Percentiles rank a stretch among this genome's conserved stretches.
These are phyloP conservation scores for Littorina saxatilis DNA, from an alignment of 1,140 invertebrate species.

Conservation along the genomic window DNA sequence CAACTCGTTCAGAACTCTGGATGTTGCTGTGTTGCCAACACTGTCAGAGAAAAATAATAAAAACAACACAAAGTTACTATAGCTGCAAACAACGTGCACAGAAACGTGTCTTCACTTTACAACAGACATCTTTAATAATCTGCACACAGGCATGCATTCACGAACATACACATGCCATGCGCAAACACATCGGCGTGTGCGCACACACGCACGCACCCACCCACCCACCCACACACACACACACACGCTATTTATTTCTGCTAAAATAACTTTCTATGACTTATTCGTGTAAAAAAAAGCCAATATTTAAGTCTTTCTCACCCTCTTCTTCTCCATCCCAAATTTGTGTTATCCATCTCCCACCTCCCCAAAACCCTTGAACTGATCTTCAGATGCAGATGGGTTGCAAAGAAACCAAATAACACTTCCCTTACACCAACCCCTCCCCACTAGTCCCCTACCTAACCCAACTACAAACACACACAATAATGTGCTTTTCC, in stretches of 20 bases:
- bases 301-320: too few relatives aligned
- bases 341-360: too few relatives aligned
- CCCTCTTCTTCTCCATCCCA: too few relatives aligned
- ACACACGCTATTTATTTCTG: neutral
- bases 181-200: neutral
- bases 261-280: neutral
- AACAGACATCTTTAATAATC: too few relatives aligned
- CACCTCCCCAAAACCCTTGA: too few relatives aligned
- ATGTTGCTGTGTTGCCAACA: neutral
- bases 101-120: too few relatives aligned
- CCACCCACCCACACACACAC: conserved; percentile 11
- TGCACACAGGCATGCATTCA: neutral
- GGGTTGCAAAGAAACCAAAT: too few relatives aligned
- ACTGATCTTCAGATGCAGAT: too few relatives aligned
- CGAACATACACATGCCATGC: neutral
- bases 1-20: neutral
- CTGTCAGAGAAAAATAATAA: neutral
- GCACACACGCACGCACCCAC: conserved; percentile 16
- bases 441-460: too few relatives aligned
- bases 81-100: too few relatives aligned
- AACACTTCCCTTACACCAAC: too few relatives aligned
- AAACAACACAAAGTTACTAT: neutral
- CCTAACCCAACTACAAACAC: neutral
- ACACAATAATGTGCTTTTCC: neutral
- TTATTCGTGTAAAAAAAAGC: too few relatives aligned